phyloP scores from a whole-genome alignment of 1,140 invertebrate species.

The Andricus grossulariae region DNA sequence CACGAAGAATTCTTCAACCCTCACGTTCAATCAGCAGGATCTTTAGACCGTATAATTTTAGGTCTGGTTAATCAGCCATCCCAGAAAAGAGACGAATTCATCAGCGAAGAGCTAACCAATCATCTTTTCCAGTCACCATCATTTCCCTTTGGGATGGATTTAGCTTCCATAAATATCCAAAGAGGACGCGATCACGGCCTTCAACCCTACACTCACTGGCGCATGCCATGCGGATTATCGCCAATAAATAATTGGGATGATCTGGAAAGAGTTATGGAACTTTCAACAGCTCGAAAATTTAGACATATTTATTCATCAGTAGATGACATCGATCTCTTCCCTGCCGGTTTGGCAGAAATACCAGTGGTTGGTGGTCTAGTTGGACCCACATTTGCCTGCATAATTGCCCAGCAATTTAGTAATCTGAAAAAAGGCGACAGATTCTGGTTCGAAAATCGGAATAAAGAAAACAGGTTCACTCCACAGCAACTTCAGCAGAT shows the following conservation, averaged over 20 bases:
- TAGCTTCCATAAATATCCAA: slow-evolving; percentile 93
- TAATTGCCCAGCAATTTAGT: slow-evolving; percentile 94
- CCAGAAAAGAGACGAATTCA: slow-evolving; percentile 88
- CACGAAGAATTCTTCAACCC: slow-evolving; percentile 85
- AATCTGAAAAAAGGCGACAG: slow-evolving; percentile 92
- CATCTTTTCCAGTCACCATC: slow-evolving; percentile 88
- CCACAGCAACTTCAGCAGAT: slow-evolving; percentile 92
- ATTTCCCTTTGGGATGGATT: slow-evolving; percentile 88
- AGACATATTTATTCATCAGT: slow-evolving; percentile 82
- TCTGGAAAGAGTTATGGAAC: slow-evolving; percentile 83
- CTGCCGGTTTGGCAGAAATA: slow-evolving; percentile 90
- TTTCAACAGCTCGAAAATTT: slow-evolving; percentile 80
- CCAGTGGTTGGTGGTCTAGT: slow-evolving; percentile 89
- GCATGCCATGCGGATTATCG: slow-evolving; percentile 86
- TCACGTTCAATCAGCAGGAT: slow-evolving; percentile 80
- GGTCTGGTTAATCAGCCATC: slow-evolving; percentile 87
- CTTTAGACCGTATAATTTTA: slow-evolving; percentile 86
- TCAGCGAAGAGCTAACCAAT: slow-evolving; percentile 89
- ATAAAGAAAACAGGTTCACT: slow-evolving; percentile 85
- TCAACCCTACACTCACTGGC: slow-evolving; percentile 88
- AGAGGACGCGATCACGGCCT: slow-evolving; percentile 93
- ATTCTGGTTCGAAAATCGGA: slow-evolving; percentile 94
- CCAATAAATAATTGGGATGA: slow-evolving; percentile 85
- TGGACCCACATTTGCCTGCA: slow-evolving; percentile 96
- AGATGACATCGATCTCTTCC: slow-evolving; percentile 94